Percentiles rank a stretch among this genome's conserved stretches.
These are phyloP conservation scores for Palloptera scutellata DNA, from an alignment of 2,888 invertebrate genomes.

Conservation along the genomic window DNA sequence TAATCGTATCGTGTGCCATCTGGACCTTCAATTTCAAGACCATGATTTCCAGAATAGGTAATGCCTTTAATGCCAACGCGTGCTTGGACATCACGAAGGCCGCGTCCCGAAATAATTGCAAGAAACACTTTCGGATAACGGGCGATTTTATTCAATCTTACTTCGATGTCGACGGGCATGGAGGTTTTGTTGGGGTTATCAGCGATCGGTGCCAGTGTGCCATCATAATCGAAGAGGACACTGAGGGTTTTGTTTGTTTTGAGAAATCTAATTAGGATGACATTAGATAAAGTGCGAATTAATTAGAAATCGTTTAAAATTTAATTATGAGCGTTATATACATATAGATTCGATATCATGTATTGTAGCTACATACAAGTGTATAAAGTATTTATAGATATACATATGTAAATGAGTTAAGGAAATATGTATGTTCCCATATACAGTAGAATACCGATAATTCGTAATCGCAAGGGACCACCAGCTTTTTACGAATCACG, in stretches of 20 bases:
- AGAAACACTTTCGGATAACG: conserved; percentile 75
- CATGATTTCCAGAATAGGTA: conserved; percentile 80
- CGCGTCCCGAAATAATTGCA: conserved; percentile 76
- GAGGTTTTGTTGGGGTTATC: conserved; percentile 76
- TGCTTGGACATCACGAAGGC: conserved; percentile 73
- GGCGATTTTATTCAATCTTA: conserved; percentile 70
- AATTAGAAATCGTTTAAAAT: neutral
- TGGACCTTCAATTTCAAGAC: conserved; percentile 76
- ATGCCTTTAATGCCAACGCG: conserved; percentile 69
- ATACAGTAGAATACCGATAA: no score
- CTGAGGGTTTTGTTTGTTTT: conserved; percentile 72
- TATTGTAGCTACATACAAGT: no score
- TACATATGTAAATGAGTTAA: no score
- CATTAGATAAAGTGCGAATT: no score
- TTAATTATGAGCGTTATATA: neutral
- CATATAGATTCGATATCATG: neutral
- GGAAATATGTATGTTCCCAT: no score
- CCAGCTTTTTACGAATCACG: no score
- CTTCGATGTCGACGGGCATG: conserved; percentile 73
- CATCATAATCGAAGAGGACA: conserved; percentile 77
- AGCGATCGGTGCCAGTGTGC: conserved; percentile 76
- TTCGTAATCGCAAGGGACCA: no score
- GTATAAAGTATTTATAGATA: no score
- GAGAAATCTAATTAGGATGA: conserved; percentile 55
- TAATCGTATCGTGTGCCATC: conserved; percentile 78